Evolutionary conservation across 2,113 vertebrate genomes (phyloP), one percentile per base, ranked within the genome.

Genomic region (Colossoma macropomum): DNA sequence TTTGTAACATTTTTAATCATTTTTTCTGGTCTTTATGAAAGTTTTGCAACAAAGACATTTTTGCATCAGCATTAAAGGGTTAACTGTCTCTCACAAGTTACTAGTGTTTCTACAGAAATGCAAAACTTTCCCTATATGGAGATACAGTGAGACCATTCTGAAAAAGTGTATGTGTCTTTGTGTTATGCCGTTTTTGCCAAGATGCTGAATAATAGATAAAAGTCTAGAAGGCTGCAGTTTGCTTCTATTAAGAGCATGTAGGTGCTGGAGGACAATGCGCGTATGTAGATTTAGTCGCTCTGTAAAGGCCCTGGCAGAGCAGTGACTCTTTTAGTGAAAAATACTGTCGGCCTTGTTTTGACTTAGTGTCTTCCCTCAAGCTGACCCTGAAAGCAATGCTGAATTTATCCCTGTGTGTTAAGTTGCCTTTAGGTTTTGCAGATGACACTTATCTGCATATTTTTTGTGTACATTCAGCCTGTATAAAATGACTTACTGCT

Each of bases 261-360:
- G 52, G 66, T 27, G 45, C 27, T 34, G 21, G 30, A 54, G 38
- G 65, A 34, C 38, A 76, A 69, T 84, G 71, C 74, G 66, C 52
- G 9, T 69, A 23, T 23, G 32, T 38, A 7, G 16, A 23, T 62
- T 78, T 41, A 66, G 21, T 63, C 54, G 19, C 13, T 23, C 59
- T 6, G 25, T 27, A 45, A 34, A 25, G 17, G 21, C 79, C 34
- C 45, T 38, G 50, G 21, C 30, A 79, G 12, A 54, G 13, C 50
- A 70, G 21, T 66, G 59, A 27, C 69, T 27, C 38, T 54, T 30
- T 41, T 32, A 25, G 27, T 63, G 54, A 38, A 66, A 80, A 66
- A 34, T 52, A 28, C 23, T 52, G 41, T 79, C 19, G 4, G 70
- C 32, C 19, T 8, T 56, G 12, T 23, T 56, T 48, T 56, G 28